Percentiles rank a stretch among this genome's conserved stretches.
phyloP scores from a whole-genome alignment of 2,797 vertebrate genomes.

The Ctenopoma multispine region DNA sequence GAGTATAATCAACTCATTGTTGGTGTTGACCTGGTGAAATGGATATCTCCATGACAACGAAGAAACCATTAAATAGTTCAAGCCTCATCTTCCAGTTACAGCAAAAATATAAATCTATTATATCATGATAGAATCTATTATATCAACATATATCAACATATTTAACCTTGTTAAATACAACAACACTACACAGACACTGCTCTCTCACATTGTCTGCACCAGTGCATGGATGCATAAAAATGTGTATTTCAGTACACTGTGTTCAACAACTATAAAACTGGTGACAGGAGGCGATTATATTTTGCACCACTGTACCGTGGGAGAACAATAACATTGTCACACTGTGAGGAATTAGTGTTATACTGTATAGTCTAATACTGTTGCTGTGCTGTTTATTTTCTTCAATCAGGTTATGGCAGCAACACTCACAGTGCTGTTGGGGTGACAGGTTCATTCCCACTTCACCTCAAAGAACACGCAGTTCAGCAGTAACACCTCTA shows the following conservation, averaged over 20 bases:
- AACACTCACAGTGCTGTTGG: constrained; percentile 14
- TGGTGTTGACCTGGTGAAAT: no score
- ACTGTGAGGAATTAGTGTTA: neutral
- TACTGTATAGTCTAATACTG: neutral
- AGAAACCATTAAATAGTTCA: neutral
- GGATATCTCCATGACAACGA: neutral
- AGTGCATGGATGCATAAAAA: constrained; percentile 22
- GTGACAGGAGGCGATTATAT: constrained; percentile 2
- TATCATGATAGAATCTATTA: neutral
- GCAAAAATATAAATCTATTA: neutral
- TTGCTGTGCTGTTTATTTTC: neutral
- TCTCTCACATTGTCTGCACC: constrained; percentile 10
- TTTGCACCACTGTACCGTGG: neutral
- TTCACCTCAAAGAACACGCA: constrained; percentile 24
- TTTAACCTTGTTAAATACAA: neutral
- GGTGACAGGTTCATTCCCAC: constrained; percentile 44
- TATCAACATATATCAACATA: neutral
- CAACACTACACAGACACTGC: neutral
- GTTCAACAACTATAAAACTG: constrained; percentile 16
- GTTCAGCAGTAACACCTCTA: constrained; percentile 48
- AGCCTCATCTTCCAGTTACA: neutral
- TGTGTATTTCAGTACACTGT: constrained; percentile 38
- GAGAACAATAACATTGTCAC: neutral
- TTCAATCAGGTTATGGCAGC: neutral
- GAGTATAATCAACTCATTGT: neutral